Evolutionary conservation across 1,140 invertebrate genomes (phyloP), one percentile per base, ranked within the genome.

Genomic region (Pseudoatta argentina): DNA sequence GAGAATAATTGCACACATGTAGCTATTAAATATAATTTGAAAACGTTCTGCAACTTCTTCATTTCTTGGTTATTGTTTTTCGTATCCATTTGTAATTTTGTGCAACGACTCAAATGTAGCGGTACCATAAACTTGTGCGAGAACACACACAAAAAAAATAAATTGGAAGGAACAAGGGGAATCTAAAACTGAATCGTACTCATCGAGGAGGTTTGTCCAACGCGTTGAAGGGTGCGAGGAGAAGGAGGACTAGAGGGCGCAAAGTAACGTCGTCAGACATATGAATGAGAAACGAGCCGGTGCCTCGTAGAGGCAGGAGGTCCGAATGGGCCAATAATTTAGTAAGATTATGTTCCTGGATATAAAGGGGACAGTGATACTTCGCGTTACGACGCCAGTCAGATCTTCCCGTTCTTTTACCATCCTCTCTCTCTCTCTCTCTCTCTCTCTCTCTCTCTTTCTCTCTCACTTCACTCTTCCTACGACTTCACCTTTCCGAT

Each of bases 291-390:
- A 92, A 93, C 91, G 93, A 91, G 90, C 89, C 87, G 91, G 79
- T 83, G 79, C 87, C 69, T 89, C 86, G 87, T 86, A 86, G 86
- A 93, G 92, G 91, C 92, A 91, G 93, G 92, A 93, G 93, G 92
- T 92, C 90, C 90, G 87, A 89, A 91, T 92, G 87, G 92, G 89
- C 88, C 91, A 93, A 94, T 94, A 93, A 94, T 88, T 94, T 94
- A 86, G 89, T 90, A 88, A 93, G 92, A 89, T 93, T 94, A 93
- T 93, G 89, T 92, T 90, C 85, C 81, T 87, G 87, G 83, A 88
- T 89, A 89, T 91, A 89, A 91, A 91, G 88, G 89, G 88, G 88
- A 90, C 90, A 91, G 90, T 87, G 90, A 85, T 92, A 91, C 86
- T 90, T 92, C 86, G 89, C 88, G 85, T 91, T 90, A 90, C 90